Conservation (phyloP, 2,797 vertebrate genomes). For the Microctenopoma lineatum region DNA sequence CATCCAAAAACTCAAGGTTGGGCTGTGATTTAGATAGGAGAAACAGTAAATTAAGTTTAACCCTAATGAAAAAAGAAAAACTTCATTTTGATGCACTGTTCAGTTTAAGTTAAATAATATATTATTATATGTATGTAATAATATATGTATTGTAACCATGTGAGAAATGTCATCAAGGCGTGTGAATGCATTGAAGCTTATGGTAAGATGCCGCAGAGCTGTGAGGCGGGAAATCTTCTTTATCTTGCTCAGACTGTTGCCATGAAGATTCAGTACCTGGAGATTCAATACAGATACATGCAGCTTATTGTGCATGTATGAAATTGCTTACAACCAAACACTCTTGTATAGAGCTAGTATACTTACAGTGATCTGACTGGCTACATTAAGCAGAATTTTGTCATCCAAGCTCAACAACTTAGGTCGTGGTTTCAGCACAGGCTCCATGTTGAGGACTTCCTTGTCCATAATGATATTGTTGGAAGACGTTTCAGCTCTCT, state of each 20-base stretch:
- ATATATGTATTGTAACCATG: slow-evolving; percentile 74
- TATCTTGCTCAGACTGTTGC: slow-evolving; percentile 85
- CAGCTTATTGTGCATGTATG: not conserved
- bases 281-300: slow-evolving; percentile 14
- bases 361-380: slow-evolving; percentile 89
- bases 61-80: not conserved
- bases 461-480: slow-evolving; percentile 71
- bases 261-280: slow-evolving; percentile 89
- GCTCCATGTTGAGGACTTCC: slow-evolving; percentile 84
- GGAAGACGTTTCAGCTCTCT: slow-evolving; percentile 12
- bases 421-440: slow-evolving; percentile 78
- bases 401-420: slow-evolving; percentile 85
- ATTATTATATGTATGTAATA: not conserved
- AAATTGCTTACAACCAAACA: slow-evolving; percentile 14
- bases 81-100: not conserved
- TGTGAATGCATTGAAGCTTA: slow-evolving; percentile 88
- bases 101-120: not conserved
- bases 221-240: slow-evolving; percentile 84
- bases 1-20: slow-evolving; percentile 86
- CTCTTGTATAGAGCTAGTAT: not conserved
- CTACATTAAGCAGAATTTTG: slow-evolving; percentile 80
- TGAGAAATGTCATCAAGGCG: slow-evolving; percentile 86
- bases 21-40: slow-evolving; percentile 71
- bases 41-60: not conserved
- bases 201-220: slow-evolving; percentile 81